These are phyloP conservation scores for Sphaerodactylus townsendi DNA, from an alignment of 2,113 vertebrate genomes.

Conservation along the genomic window DNA sequence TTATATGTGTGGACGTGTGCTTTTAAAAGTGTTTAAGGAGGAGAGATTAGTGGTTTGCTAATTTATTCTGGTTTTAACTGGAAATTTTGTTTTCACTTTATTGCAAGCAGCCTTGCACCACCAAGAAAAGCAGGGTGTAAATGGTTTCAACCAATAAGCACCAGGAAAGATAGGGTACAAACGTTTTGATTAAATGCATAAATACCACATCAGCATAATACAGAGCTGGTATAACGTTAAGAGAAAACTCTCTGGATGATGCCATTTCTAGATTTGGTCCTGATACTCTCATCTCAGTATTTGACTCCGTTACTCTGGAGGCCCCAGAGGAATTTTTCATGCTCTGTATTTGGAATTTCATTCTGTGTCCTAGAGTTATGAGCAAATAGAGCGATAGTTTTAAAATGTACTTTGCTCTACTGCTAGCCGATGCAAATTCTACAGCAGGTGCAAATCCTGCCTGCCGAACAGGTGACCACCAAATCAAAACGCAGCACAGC, in stretches of 20 bases:
- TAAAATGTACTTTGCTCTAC: background rate
- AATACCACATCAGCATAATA: background rate
- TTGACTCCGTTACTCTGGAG: background rate
- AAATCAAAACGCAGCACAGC: background rate
- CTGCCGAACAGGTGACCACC: background rate
- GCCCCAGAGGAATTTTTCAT: background rate
- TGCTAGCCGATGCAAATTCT: background rate
- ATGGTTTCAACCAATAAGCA: too few species aligned
- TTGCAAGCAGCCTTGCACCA: too few species aligned
- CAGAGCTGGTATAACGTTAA: background rate
- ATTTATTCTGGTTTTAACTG: too few species aligned
- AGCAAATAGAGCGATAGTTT: background rate
- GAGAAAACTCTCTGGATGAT: background rate
- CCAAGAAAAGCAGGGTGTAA: too few species aligned
- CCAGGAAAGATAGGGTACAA: too few species aligned
- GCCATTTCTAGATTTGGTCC: background rate
- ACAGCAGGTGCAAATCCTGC: too few species aligned
- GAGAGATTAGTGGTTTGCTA: too few species aligned
- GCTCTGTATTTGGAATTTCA: background rate
- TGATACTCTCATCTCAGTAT: too few species aligned
- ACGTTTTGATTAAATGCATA: too few species aligned
- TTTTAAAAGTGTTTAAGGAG: too few species aligned
- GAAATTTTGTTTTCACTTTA: too few species aligned
- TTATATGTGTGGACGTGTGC: too few species aligned
- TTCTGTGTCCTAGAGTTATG: background rate